Evolutionary conservation across 1,140 invertebrate genomes (phyloP).

Genomic region (Pinna nobilis): DNA sequence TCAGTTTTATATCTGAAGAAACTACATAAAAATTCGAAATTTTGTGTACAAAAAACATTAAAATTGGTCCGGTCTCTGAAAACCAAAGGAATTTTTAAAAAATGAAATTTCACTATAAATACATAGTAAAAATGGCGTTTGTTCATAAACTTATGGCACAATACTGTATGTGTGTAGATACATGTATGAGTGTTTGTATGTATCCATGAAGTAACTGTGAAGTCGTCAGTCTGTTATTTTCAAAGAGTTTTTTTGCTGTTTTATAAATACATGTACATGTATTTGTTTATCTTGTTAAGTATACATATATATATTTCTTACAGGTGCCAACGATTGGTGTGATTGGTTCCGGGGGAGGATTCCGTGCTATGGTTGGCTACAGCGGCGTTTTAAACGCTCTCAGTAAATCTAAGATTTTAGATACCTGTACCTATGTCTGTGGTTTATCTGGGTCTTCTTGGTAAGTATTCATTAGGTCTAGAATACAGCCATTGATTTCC

Average conservation of each 20-base stretch:
- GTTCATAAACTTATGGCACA: too few species aligned
- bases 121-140: too few species aligned
- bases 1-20: too few species aligned
- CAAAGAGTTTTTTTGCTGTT: background rate
- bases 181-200: background rate
- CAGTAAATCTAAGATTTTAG: conserved; percentile 71
- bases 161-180: too few species aligned
- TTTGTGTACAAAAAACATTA: too few species aligned
- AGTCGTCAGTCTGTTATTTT: background rate
- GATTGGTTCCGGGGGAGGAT: conserved; percentile 77
- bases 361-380: conserved; percentile 76
- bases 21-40: too few species aligned
- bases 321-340: conserved; percentile 75
- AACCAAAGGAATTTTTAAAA: too few species aligned
- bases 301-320: background rate
- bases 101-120: too few species aligned
- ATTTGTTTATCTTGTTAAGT: background rate
- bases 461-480: too few species aligned
- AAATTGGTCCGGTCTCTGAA: too few species aligned
- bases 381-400: conserved; percentile 76
- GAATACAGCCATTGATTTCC: too few species aligned
- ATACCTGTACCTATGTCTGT: conserved; percentile 74
- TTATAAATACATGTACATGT: background rate
- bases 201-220: conserved; percentile 15
- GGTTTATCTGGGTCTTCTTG: conserved; percentile 77